These are phyloP conservation scores for Aldrovandia affinis DNA, from an alignment of 2,797 vertebrate genomes.

Conservation along the genomic window DNA sequence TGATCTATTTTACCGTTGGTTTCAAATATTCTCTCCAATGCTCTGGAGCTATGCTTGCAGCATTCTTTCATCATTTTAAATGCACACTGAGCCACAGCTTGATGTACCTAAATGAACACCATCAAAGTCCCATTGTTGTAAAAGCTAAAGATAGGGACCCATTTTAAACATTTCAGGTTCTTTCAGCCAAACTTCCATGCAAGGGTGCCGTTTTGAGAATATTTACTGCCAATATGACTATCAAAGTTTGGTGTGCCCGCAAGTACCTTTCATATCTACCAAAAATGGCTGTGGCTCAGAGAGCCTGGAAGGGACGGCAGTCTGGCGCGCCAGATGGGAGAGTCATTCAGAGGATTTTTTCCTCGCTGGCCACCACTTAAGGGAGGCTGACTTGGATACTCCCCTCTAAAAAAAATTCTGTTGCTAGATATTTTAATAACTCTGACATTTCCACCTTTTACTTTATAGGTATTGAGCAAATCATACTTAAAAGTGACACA, in stretches of 20 bases:
- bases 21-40: not conserved
- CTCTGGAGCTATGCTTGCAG: not conserved
- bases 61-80: not conserved
- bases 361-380: no score
- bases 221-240: not conserved
- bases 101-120: not conserved
- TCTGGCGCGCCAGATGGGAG: not conserved
- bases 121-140: not conserved
- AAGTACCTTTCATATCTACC: not conserved
- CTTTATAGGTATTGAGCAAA: no score
- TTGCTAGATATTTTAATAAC: no score
- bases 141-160: not conserved
- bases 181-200: not conserved
- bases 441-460: no score
- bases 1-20: not conserved
- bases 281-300: not conserved
- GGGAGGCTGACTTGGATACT: no score
- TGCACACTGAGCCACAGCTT: not conserved
- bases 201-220: not conserved
- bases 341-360: no score
- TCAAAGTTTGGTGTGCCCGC: not conserved
- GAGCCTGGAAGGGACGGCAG: not conserved
- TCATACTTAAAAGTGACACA: no score
- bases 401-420: no score
- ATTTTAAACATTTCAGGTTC: not conserved